These are phyloP conservation scores for Odontophorus gujanensis DNA, from an alignment of 2,113 vertebrate genomes.

Conservation along the genomic window DNA sequence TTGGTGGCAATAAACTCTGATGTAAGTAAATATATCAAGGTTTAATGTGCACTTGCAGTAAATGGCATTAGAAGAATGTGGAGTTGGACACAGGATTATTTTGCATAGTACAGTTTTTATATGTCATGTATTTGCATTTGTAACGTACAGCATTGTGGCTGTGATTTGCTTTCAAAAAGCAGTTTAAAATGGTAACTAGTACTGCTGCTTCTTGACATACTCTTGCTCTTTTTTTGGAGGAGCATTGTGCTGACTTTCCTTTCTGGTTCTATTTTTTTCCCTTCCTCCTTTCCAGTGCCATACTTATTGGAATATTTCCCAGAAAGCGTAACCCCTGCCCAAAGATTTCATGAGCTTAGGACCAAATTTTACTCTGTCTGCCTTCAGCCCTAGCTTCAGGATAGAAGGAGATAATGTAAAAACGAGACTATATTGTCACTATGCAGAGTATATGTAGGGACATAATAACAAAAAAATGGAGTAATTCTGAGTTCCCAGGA, in stretches of 20 bases:
- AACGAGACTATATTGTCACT: neutral
- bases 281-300: neutral
- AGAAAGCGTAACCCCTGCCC: neutral
- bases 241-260: neutral
- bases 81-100: conserved; percentile 28
- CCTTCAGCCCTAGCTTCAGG: neutral
- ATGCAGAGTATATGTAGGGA: neutral
- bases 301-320: neutral
- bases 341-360: neutral
- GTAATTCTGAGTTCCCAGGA: neutral
- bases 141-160: conserved; percentile 43
- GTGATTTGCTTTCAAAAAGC: conserved; percentile 56
- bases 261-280: neutral
- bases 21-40: neutral
- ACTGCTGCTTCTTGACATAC: neutral
- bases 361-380: neutral
- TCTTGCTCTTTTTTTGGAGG: neutral
- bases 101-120: conserved; percentile 26
- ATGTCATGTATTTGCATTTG: conserved; percentile 55
- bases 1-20: conserved; percentile 10
- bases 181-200: neutral
- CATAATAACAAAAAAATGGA: neutral
- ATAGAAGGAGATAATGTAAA: neutral
- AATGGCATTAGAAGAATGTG: conserved; percentile 27
- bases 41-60: conserved; percentile 28